These are phyloP conservation scores for Oscheius sp. DNA, from an alignment of 2,888 invertebrate species.

Conservation along the genomic window DNA sequence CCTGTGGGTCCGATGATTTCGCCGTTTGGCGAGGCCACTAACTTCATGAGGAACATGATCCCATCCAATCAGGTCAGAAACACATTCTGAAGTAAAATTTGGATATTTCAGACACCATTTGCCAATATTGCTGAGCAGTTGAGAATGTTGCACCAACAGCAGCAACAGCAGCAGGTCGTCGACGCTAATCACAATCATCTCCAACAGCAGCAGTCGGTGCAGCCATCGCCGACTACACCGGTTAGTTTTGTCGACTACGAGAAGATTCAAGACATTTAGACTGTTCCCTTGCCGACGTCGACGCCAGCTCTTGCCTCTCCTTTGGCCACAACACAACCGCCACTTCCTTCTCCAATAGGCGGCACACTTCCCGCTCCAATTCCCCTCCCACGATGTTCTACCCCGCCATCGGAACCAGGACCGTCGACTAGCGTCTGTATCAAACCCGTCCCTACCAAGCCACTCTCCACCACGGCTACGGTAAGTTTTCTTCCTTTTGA, in stretches of 20 bases:
- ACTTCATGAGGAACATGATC: constrained; percentile 7
- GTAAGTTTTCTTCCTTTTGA: too few relatives aligned
- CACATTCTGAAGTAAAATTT: background rate
- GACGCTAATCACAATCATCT: constrained; percentile 6
- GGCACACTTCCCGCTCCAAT: background rate
- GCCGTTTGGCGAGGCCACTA: constrained; percentile 27
- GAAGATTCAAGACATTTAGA: background rate
- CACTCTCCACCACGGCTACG: too few relatives aligned
- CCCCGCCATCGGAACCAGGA: background rate
- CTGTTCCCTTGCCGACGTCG: background rate
- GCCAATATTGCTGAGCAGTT: constrained; percentile 27
- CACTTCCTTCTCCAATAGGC: background rate
- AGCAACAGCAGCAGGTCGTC: background rate
- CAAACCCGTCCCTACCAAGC: too few relatives aligned
- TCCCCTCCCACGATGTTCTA: background rate
- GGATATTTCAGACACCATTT: constrained; percentile 20
- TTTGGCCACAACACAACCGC: background rate
- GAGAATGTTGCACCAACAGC: constrained; percentile 15
- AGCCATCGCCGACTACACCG: background rate
- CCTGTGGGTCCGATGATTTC: constrained; percentile 1
- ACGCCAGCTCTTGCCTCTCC: constrained; percentile 13
- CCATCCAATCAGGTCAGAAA: background rate
- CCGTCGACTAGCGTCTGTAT: background rate
- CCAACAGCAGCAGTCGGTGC: background rate
- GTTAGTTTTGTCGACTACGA: background rate